Conservation (phyloP, 2,797 vertebrate species). For the Manis crassicaudata region DNA sequence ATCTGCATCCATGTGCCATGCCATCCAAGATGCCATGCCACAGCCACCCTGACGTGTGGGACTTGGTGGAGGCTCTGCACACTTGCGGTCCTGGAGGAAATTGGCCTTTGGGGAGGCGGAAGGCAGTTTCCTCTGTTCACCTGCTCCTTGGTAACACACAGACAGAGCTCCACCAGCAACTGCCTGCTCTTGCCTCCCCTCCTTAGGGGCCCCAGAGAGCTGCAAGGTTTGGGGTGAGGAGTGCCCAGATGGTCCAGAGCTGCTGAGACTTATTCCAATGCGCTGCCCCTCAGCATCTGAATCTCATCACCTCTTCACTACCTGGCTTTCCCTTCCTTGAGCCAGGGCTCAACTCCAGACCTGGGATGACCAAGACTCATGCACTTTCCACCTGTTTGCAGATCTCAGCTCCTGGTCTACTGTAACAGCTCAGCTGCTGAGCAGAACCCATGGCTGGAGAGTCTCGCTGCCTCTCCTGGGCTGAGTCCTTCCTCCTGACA, state of each 20-base stretch:
- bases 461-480: not conserved
- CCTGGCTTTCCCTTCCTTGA: conserved; percentile 56
- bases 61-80: conserved; percentile 57
- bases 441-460: not conserved
- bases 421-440: conserved; percentile 9
- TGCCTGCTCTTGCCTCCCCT: not conserved
- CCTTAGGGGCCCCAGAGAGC: conserved; percentile 38
- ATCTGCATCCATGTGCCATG: not conserved
- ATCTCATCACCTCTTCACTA: conserved; percentile 59
- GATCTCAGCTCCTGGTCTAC: not conserved
- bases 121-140: conserved; percentile 70
- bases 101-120: conserved; percentile 82
- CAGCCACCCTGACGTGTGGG: conserved; percentile 73
- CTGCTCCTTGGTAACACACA: conserved; percentile 78
- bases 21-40: conserved; percentile 10
- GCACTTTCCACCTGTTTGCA: not conserved
- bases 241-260: not conserved
- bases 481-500: conserved; percentile 56
- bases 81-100: conserved; percentile 79
- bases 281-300: conserved; percentile 46
- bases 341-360: conserved; percentile 63
- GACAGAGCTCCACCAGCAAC: conserved; percentile 57
- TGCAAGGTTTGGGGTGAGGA: conserved; percentile 13
- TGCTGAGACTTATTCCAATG: conserved; percentile 37
- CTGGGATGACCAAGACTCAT: conserved; percentile 44